Evolutionary conservation across 2,888 invertebrate species (phyloP).

Genomic region (Ectemnius cavifrons): DNA sequence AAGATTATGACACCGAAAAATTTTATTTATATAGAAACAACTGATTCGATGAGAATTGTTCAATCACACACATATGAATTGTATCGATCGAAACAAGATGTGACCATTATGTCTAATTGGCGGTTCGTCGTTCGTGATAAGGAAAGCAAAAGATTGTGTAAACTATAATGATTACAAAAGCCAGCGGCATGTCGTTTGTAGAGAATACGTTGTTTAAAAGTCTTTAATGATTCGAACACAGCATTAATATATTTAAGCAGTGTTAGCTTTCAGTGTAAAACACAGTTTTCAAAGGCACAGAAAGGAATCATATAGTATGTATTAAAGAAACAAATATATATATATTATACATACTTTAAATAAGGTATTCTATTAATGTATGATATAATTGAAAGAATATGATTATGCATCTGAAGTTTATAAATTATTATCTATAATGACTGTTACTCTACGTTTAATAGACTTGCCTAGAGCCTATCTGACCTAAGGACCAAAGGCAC

Average conservation of each 20-base stretch:
- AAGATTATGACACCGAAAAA: conserved; percentile 63
- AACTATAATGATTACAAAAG: conserved; percentile 40
- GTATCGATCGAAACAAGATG: conserved; percentile 31
- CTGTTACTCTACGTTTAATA: conserved; percentile 74
- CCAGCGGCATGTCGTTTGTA: conserved; percentile 40
- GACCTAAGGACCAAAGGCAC: conserved; percentile 77
- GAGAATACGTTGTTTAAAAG: conserved; percentile 48
- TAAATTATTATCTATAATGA: conserved; percentile 75
- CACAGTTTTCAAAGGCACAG: conserved; percentile 58
- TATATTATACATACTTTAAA: conserved; percentile 56
- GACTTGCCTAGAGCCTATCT: conserved; percentile 76
- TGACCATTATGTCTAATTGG: conserved; percentile 23
- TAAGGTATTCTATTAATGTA: conserved; percentile 75
- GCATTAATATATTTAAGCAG: conserved; percentile 62
- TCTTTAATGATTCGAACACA: conserved; percentile 57
- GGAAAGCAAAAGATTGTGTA: conserved; percentile 31
- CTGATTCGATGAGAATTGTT: conserved; percentile 37
- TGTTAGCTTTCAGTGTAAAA: conserved; percentile 73
- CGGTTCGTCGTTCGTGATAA: conserved; percentile 37
- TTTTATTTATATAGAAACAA: conserved; percentile 65
- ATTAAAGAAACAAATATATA: conserved; percentile 57
- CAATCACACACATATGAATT: conserved; percentile 41
- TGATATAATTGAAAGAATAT: conserved; percentile 72
- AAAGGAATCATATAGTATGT: conserved; percentile 64
- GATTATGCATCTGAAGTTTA: conserved; percentile 75